Evolutionary conservation across 2,113 vertebrate species (phyloP), one percentile per base, ranked within the genome.

Genomic region (Syrrhaptes paradoxus): DNA sequence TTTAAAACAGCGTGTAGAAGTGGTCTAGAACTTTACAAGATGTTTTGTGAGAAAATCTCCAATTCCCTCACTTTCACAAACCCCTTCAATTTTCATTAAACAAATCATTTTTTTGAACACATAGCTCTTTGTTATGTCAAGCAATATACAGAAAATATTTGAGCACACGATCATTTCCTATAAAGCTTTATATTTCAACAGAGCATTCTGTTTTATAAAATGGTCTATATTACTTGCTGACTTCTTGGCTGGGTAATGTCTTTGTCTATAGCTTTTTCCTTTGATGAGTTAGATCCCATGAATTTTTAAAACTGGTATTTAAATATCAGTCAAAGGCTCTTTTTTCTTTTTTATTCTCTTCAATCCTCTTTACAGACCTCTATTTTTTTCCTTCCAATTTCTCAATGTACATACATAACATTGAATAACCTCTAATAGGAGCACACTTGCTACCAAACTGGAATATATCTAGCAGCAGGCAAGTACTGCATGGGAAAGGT

Each of bases 131-230:
- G 4, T 1, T 58, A 31, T 20, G 11, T 73, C 19, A 55, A 73
- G 45, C 2, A 51, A 13, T 26, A 75, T 46, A 65, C 4, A 80
- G n/a, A 66, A 73, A 58, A 54, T 36, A 54, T 21, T 10, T 5
- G 1, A 65, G 11, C 4, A 66, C 0, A 0, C 14, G 4, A 6
- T 29, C 0, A 29, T 70, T 93, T 90, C 6, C 17, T 38, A 31
- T 22, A 43, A 83, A 73, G 49, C 1, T n/a, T 68, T 11, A 1
- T 38, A 38, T 85, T 87, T 90, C 13, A 31, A 2, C 17, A 16
- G 7, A 49, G 2, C 25, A 29, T 76, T 76, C 13, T 29, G 12
- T 54, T 87, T 62, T 45, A 46, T 51, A 10, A 38, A 46, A 29
- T 28, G 1, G 1, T 54, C 41, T 55, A 1, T 51, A 45, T 32